Evolutionary conservation across 2,888 invertebrate genomes (phyloP).

Genomic region (Plutella xylostella): DNA sequence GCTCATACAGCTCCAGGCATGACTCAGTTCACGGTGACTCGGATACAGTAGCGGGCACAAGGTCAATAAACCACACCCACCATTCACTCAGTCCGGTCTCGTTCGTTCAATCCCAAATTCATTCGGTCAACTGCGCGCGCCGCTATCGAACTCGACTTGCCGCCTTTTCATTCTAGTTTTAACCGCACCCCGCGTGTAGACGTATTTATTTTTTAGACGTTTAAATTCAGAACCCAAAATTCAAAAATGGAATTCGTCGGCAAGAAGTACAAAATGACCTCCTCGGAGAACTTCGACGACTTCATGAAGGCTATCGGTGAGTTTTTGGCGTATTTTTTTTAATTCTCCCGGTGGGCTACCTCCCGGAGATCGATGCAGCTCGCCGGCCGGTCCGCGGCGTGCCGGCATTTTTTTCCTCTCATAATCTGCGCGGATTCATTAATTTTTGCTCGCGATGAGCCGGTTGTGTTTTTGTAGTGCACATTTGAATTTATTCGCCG

Average conservation of each 20-base stretch:
- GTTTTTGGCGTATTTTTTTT: conserved; percentile 36
- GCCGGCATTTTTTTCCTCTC: conserved; percentile 1
- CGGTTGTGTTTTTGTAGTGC: too few relatives aligned
- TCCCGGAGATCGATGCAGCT: conserved; percentile 17
- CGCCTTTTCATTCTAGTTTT: conserved; percentile 37
- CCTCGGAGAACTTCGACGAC: conserved; percentile 88
- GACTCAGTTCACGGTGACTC: too few relatives aligned
- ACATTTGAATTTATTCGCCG: too few relatives aligned
- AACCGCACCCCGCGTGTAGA: conserved; percentile 32
- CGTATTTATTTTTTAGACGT: conserved; percentile 17
- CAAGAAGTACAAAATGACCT: conserved; percentile 84
- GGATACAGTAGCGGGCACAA: conserved; percentile 9
- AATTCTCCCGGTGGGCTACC: conserved; percentile 22
- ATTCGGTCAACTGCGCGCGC: conserved; percentile 16
- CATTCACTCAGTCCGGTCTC: conserved; percentile 22
- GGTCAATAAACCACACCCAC: conserved; percentile 16
- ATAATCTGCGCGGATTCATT: background rate
- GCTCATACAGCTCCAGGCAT: too few relatives aligned
- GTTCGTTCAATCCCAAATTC: conserved; percentile 30
- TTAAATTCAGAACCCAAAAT: conserved; percentile 15
- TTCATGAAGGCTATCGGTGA: conserved; percentile 90
- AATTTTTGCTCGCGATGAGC: too few relatives aligned
- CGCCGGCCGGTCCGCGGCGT: conserved; percentile 37
- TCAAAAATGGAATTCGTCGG: conserved; percentile 66
- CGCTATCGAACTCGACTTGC: background rate